Evolutionary conservation across 2,888 invertebrate species (phyloP).

Genomic region (Euplexia lucipara): DNA sequence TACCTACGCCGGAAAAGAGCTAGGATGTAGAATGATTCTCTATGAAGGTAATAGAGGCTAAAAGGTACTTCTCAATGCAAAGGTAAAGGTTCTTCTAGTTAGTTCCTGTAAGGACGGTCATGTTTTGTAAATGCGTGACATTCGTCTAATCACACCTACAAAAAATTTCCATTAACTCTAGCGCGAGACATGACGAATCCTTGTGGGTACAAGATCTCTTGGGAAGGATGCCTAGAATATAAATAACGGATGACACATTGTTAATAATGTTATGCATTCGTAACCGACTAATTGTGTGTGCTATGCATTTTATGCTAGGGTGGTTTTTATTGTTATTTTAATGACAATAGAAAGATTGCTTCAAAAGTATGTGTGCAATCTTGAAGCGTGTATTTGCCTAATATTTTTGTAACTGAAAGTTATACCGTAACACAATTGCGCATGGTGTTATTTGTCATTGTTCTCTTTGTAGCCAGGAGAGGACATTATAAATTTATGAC

Average conservation of each 20-base stretch:
- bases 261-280: constrained; percentile 37
- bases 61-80: constrained; percentile 52
- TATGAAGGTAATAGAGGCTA: constrained; percentile 33
- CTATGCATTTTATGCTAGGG: constrained; percentile 39
- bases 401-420: constrained; percentile 59
- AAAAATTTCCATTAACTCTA: constrained; percentile 52
- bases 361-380: constrained; percentile 52
- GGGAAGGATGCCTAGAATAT: constrained; percentile 66
- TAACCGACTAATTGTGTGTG: constrained; percentile 27
- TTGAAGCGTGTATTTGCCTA: constrained; percentile 55
- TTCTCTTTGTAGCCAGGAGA: constrained; percentile 47
- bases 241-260: constrained; percentile 64
- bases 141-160: constrained; percentile 56
- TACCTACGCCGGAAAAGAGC: constrained; percentile 44
- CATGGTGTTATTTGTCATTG: constrained; percentile 54
- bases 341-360: constrained; percentile 60
- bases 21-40: constrained; percentile 38
- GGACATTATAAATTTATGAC: constrained; percentile 27
- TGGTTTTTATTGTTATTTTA: constrained; percentile 54
- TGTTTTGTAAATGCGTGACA: constrained; percentile 56
- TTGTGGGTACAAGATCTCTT: constrained; percentile 64
- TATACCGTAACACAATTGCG: constrained; percentile 57
- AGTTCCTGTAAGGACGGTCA: constrained; percentile 44
- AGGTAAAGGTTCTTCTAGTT: constrained; percentile 52
- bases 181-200: constrained; percentile 64